Evolutionary conservation across 1,140 invertebrate species (phyloP), one percentile per base, ranked within the genome.

Genomic region (Leguminivora glycinivorella): DNA sequence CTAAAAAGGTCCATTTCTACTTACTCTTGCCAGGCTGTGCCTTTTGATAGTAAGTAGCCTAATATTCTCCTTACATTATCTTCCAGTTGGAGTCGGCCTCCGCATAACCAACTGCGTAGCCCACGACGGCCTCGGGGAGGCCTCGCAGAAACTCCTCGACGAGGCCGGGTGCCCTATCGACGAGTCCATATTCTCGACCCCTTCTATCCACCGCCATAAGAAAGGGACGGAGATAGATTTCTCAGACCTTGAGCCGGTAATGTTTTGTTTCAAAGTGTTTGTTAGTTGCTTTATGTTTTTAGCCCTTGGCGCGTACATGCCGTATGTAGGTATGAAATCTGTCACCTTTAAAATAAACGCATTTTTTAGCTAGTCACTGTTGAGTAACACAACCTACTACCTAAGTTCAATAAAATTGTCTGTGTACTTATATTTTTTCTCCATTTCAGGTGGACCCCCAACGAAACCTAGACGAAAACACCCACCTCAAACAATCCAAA

Each of bases 41-140:
- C n/a, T n/a, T n/a, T n/a, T n/a, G n/a, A n/a, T n/a, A n/a, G n/a
- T n/a, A n/a, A n/a, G n/a, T n/a, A n/a, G n/a, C n/a, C 12, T 38
- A 14, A 12, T 38, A 38, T 38, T 38, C 1, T 38, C 34, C 1
- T 31, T 43, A 24, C 10, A 34, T 60, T 24, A 31, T 83, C 47
- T 82, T 90, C 17, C 84, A 95, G 94, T 91, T 77, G 94, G 93
- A 6, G 93, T 96, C n/a, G 95, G 95, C 43, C 93, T 95, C 34
- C 93, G 93, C 71, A 93, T 96, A 56, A 94, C 95, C 0, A 95
- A 96, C 72, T 96, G 96, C 80, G 83, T 94, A 1, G 95, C 95
- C 0, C 94, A 96, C 76, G 96, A 96, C 76, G 95, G 95, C 6
- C 83, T 95, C 0, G 94, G 94, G 4, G 94, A 95, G 72, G 93